Evolutionary conservation across 2,113 vertebrate genomes (phyloP).

Genomic region (Vulpes lagopus): DNA sequence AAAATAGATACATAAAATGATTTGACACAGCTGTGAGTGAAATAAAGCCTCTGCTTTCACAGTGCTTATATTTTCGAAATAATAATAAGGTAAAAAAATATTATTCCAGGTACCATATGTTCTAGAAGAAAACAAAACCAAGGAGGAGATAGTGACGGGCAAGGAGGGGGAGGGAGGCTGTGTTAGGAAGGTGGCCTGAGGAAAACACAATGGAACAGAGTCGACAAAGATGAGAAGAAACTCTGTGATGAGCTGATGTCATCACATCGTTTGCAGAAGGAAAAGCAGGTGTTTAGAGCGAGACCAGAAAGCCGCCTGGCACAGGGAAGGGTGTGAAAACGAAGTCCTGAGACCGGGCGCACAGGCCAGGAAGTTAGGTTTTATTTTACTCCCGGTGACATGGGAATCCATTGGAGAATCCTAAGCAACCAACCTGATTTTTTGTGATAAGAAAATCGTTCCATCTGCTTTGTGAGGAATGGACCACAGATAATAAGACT

Average conservation of each 20-base stretch:
- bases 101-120: neutral
- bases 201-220: neutral
- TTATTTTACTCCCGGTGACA: neutral
- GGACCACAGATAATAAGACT: neutral
- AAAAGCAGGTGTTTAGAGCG: neutral
- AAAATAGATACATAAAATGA: neutral
- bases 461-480: neutral
- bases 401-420: neutral
- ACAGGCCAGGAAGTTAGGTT: neutral
- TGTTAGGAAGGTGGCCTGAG: neutral
- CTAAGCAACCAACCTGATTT: neutral
- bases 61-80: neutral
- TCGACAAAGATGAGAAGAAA: neutral
- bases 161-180: accelerated
- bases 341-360: neutral
- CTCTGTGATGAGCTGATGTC: neutral
- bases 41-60: neutral
- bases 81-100: neutral
- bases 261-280: neutral
- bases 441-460: neutral
- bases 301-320: neutral
- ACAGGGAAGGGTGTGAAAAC: neutral
- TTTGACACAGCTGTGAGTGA: neutral
- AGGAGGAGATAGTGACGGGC: neutral
- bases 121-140: neutral